Evolutionary conservation across 1,140 invertebrate genomes (phyloP).

Genomic region (Hycleus cichorii): DNA sequence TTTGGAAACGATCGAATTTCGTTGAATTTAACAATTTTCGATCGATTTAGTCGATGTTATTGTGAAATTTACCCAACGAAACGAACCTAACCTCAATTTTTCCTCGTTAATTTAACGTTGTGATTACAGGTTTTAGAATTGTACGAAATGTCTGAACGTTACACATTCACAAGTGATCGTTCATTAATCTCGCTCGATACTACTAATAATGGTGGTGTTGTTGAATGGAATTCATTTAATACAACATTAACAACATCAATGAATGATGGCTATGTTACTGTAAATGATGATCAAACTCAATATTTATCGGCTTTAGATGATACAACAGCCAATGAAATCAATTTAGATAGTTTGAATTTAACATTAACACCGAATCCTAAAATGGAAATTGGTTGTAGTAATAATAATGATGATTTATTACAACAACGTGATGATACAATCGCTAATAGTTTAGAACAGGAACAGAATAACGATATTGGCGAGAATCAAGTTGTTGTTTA

Average conservation of each 20-base stretch:
- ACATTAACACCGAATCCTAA: conserved; percentile 16
- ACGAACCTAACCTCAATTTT: too few species aligned
- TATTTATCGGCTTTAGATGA: conserved; percentile 32
- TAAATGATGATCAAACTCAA: conserved; percentile 26
- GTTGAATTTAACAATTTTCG: too few species aligned
- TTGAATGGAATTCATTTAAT: background rate
- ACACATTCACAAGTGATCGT: conserved; percentile 3
- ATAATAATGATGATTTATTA: background rate
- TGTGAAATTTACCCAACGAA: too few species aligned
- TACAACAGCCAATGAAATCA: conserved; percentile 17
- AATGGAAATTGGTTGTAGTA: conserved; percentile 3
- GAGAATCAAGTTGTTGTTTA: conserved; percentile 29
- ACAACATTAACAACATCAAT: conserved; percentile 21
- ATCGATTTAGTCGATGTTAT: too few species aligned
- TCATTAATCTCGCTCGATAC: conserved; percentile 8
- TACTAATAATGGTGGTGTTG: conserved; percentile 11
- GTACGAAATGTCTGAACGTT: conserved; percentile 1
- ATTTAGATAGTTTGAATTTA: conserved; percentile 27
- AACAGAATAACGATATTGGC: conserved; percentile 3
- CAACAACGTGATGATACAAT: conserved; percentile 3
- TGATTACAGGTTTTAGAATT: too few species aligned
- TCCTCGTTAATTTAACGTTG: too few species aligned
- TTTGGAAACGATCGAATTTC: too few species aligned
- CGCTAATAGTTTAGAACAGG: background rate
- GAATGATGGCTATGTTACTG: conserved; percentile 29